Base-by-base conservation (phyloP, 2,797 vertebrate species). In the Microctenopoma lineatum region DNA sequence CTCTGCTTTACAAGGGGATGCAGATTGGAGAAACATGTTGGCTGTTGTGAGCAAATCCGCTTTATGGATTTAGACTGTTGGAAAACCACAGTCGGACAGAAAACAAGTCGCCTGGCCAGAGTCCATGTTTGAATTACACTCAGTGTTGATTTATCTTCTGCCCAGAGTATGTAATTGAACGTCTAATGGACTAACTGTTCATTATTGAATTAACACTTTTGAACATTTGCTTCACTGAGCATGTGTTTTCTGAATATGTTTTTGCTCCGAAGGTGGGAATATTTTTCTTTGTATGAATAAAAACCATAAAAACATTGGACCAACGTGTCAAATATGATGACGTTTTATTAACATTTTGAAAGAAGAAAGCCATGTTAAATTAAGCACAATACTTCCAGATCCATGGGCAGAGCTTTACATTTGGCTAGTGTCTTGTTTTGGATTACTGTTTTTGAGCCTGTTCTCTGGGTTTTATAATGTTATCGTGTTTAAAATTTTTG, bases 181-280 rank as follows among this genome's bases (percentile, higher is more conserved):
- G 85, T 88, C 84, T 92, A 92, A 92, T 91, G 85, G 85, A 86
- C 81, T 91, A 88, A 89, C 82, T 89, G 90, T 84, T 91, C 87
- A 89, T 93, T 92, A 91, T 87, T 88, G 84, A 88, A 91, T 90
- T 90, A 90, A 90, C 84, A 87, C 84, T 77, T 89, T 79, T 84
- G 53, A 84, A 72, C 78, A 56, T 87, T 89, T 87, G 89, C 84
- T 87, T 91, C 73, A 86, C 65, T 4, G 6, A 70, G 39, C 68
- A 79, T 12, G n/a, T 90, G 85, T 81, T 89, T 89, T 73, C 69
- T 84, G 87, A 86, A 71, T 66, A 50, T 73, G 55, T 25, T 86
- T 81, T 84, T 68, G 38, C 65, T 82, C 53, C 76, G 62, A 73
- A 82, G 82, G 74, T 75, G 85, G 78, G 69, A 76, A 72, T 75